Conservation (phyloP, 1,140 invertebrate genomes). For the Drosophila busckii region DNA sequence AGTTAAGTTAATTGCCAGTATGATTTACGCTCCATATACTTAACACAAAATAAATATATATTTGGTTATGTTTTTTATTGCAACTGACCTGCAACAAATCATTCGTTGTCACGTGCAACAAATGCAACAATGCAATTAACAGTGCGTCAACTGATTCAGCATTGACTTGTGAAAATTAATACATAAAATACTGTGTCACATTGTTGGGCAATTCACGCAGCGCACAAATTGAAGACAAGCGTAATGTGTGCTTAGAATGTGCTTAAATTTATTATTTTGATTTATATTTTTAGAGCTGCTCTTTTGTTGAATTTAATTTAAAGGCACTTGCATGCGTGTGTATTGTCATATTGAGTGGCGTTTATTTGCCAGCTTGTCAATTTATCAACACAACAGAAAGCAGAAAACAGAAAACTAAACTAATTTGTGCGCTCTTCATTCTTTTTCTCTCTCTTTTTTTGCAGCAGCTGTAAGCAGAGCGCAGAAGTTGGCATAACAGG, state of each 20-base stretch:
- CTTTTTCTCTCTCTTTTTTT: conserved; percentile 2
- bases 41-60: no score
- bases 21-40: no score
- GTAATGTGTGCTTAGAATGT: not conserved
- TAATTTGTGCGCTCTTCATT: conserved; percentile 7
- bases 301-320: conserved; percentile 1
- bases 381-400: conserved; percentile 16
- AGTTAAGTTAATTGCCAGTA: no score
- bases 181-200: conserved; percentile 13
- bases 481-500: conserved; percentile 11
- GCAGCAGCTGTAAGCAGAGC: conserved; percentile 19
- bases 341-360: not conserved
- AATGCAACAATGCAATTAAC: not conserved
- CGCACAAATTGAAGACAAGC: not conserved
- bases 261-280: conserved; percentile 14
- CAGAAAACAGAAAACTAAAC: conserved; percentile 3
- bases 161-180: conserved; percentile 1
- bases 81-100: conserved; percentile 5
- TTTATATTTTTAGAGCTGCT: conserved; percentile 13
- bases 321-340: not conserved
- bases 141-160: not conserved
- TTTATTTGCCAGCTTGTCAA: conserved; percentile 18
- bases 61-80: no score
- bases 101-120: no score
- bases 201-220: conserved; percentile 47